Evolutionary conservation across 2,888 invertebrate genomes (phyloP).

Genomic region (Torymus aiolomorphi): DNA sequence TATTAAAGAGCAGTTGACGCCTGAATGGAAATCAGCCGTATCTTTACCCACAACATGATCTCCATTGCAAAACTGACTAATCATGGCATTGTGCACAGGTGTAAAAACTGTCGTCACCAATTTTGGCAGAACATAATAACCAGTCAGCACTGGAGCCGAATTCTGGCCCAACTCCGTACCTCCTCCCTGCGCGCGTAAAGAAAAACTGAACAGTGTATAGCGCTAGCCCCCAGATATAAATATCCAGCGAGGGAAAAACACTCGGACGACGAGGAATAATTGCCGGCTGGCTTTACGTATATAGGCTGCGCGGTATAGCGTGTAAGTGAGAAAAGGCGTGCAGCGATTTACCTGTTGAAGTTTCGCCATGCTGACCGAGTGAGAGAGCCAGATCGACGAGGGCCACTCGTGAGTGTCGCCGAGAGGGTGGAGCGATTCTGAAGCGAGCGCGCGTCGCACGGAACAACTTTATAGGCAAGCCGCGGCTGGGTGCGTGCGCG

Average conservation of each 20-base stretch:
- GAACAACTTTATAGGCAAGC: constrained; percentile 73
- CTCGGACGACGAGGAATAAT: no score
- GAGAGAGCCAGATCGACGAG: constrained; percentile 47
- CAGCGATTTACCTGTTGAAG: constrained; percentile 63
- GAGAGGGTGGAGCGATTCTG: constrained; percentile 74
- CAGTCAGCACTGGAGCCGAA: no score
- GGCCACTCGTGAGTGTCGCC: constrained; percentile 58
- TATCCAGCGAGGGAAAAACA: no score
- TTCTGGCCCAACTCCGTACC: not conserved
- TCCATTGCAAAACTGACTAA: no score
- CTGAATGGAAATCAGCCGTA: not conserved
- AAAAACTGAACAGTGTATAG: not conserved
- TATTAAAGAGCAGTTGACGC: not conserved
- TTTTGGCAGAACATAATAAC: no score
- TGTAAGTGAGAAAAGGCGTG: not conserved
- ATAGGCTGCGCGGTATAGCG: no score
- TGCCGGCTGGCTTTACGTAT: no score
- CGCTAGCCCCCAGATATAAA: no score
- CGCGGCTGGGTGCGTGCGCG: constrained; percentile 29
- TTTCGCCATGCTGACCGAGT: constrained; percentile 62
- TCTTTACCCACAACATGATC: no score
- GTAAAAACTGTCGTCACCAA: no score
- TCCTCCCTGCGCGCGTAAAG: not conserved
- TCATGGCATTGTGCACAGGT: no score
- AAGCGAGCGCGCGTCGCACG: constrained; percentile 72